Base-by-base conservation (phyloP, 2,113 vertebrate species). In the Ctenomys sociabilis region DNA sequence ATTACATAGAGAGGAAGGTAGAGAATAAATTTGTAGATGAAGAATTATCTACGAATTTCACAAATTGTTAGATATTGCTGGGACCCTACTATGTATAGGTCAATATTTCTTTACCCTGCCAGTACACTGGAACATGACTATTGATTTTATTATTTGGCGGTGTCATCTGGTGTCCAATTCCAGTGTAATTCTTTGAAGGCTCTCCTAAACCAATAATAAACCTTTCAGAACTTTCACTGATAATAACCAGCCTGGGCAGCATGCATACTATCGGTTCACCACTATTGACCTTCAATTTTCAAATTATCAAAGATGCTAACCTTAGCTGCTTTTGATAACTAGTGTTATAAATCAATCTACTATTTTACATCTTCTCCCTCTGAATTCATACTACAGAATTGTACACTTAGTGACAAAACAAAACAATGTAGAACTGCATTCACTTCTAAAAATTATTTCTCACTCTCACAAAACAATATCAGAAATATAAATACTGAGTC, bases 401-500 rank as follows among this genome's bases (percentile, higher is more conserved):
- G 70, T 73, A 24, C 12, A 92, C 13, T 80, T 17, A 64, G 16
- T 87, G 81, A 32, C 57, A 85, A 87, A 93, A 86, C 78, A 3
- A 90, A 21, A 64, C 5, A 0, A 61, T 70, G 49, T 0, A 75
- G 24, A 5, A 13, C 26, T 91, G 86, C n/a, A 49, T 16, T 85
- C 43, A 64, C n/a, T 85, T 83, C 45, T 19, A 70, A 59, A 52
- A 88, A 57, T 73, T 49, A 32, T 84, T 84, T 59, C 19, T 54
- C 54, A 78, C 35, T 66, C 1, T 92, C 89, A 70, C 45, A 80
- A 85, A 96, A 78, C 85, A 92, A 49, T 19, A 70, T 16, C 8
- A 72, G 28, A 28, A 82, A 95, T 88, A 92, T 72, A 88, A 93
- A 95, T 83, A 6, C 16, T 75, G 45, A 75, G 14, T 78, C 30